phyloP scores from a whole-genome alignment of 2,797 vertebrate genomes.

The Chelidonichthys spinosus region DNA sequence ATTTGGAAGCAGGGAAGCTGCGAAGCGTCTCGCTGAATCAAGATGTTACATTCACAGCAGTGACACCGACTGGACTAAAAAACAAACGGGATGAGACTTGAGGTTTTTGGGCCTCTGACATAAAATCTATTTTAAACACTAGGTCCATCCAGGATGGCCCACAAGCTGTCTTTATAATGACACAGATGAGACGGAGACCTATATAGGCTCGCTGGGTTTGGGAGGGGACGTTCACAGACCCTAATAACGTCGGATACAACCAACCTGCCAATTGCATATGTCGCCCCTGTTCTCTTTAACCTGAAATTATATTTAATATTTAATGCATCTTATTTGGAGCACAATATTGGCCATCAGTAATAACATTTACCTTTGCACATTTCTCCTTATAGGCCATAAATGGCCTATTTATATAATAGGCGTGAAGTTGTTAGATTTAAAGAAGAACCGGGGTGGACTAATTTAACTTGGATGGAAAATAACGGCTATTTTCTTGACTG shows the following conservation, averaged over 20 bases:
- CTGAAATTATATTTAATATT: constrained; percentile 42
- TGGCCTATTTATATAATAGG: constrained; percentile 59
- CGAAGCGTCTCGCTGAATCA: constrained; percentile 66
- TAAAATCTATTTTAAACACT: constrained; percentile 67
- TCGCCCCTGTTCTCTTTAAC: constrained; percentile 53
- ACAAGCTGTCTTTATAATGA: constrained; percentile 51
- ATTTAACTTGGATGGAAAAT: constrained; percentile 58
- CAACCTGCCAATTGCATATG: constrained; percentile 72
- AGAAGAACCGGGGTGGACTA: constrained; percentile 36
- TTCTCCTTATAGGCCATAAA: constrained; percentile 62
- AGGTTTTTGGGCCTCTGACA: constrained; percentile 50
- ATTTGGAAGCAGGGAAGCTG: constrained; percentile 68
- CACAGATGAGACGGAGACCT: constrained; percentile 19
- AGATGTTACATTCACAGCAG: constrained; percentile 75
- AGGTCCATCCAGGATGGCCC: constrained; percentile 56
- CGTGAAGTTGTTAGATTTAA: constrained; percentile 46
- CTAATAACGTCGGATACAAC: constrained; percentile 45
- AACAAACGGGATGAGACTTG: constrained; percentile 48
- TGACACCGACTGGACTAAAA: constrained; percentile 60
- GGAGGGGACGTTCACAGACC: constrained; percentile 47
- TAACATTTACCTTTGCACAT: constrained; percentile 73
- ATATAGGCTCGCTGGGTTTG: constrained; percentile 14
- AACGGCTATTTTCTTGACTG: constrained; percentile 44
- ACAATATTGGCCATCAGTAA: constrained; percentile 36
- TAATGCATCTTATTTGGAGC: constrained; percentile 2